Evolutionary conservation across 1,140 invertebrate species (phyloP).

Genomic region (Ceratina australensis): DNA sequence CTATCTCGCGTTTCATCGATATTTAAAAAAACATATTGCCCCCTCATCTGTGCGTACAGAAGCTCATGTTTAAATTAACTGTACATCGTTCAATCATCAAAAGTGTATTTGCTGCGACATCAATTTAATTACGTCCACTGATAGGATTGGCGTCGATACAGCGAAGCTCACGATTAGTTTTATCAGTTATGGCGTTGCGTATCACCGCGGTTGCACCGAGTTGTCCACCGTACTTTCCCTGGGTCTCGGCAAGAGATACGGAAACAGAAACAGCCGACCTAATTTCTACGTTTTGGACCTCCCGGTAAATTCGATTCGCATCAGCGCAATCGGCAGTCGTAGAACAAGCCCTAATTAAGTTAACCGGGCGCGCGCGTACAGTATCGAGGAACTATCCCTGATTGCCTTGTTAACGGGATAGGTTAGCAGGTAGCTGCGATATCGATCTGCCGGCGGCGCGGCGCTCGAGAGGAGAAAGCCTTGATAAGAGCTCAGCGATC

Average conservation of each 20-base stretch:
- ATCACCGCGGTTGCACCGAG: too few species aligned
- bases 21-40: too few species aligned
- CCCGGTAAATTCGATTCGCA: slow-evolving; percentile 52
- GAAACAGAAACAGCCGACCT: slow-evolving; percentile 1
- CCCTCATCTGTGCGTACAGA: too few species aligned
- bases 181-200: too few species aligned
- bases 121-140: background rate
- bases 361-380: slow-evolving; percentile 68
- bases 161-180: background rate
- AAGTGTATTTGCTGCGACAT: background rate
- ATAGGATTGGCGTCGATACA: background rate
- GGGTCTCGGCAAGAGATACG: too few species aligned
- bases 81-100: too few species aligned
- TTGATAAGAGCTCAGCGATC: slow-evolving; percentile 70
- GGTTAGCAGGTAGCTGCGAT: slow-evolving; percentile 69
- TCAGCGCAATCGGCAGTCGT: slow-evolving; percentile 69
- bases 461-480: slow-evolving; percentile 45
- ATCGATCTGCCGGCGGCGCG: slow-evolving; percentile 70
- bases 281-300: slow-evolving; percentile 16
- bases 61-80: too few species aligned
- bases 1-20: too few species aligned
- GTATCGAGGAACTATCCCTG: slow-evolving; percentile 75
- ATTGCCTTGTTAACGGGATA: slow-evolving; percentile 75
- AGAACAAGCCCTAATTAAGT: slow-evolving; percentile 77
- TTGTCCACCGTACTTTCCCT: too few species aligned